phyloP scores from a whole-genome alignment of 1,140 invertebrate species.

The Augochlora pura region DNA sequence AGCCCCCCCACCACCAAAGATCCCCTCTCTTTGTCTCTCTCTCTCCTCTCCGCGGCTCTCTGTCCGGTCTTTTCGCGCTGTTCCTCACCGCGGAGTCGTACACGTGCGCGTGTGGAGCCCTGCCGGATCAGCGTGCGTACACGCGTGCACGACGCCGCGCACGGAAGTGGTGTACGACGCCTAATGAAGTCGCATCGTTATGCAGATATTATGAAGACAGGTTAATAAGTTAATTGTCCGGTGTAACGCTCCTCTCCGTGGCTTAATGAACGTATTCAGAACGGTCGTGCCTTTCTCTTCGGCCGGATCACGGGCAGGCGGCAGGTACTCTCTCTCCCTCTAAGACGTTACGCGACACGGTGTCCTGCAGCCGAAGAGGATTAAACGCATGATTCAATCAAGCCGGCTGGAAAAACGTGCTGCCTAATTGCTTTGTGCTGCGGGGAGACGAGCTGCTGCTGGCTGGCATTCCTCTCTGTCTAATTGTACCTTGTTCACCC shows the following conservation, averaged over 20 bases:
- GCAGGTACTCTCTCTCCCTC: not conserved
- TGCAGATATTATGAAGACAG: conserved; percentile 64
- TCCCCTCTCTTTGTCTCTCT: not conserved
- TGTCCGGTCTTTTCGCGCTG: conserved; percentile 16
- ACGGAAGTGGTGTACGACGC: conserved; percentile 30
- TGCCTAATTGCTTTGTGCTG: too few relatives aligned
- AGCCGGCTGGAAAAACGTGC: too few relatives aligned
- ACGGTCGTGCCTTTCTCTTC: conserved; percentile 8
- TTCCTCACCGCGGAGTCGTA: not conserved
- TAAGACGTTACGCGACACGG: not conserved
- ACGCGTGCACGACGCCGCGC: not conserved
- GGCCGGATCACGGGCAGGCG: too few relatives aligned
- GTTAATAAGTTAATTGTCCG: conserved; percentile 65
- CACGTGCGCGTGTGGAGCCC: conserved; percentile 9
- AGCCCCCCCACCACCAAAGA: conserved; percentile 12
- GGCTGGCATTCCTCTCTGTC: too few relatives aligned
- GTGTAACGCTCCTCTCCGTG: conserved; percentile 22
- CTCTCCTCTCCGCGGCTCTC: not conserved
- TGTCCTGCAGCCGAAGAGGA: too few relatives aligned
- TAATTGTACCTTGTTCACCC: too few relatives aligned
- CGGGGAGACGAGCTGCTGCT: too few relatives aligned
- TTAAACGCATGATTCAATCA: too few relatives aligned
- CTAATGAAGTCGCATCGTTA: conserved; percentile 67
- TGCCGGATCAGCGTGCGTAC: not conserved
- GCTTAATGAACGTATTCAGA: conserved; percentile 53